Base-by-base conservation (phyloP, 2,113 vertebrate genomes). In the Pionites leucogaster region DNA sequence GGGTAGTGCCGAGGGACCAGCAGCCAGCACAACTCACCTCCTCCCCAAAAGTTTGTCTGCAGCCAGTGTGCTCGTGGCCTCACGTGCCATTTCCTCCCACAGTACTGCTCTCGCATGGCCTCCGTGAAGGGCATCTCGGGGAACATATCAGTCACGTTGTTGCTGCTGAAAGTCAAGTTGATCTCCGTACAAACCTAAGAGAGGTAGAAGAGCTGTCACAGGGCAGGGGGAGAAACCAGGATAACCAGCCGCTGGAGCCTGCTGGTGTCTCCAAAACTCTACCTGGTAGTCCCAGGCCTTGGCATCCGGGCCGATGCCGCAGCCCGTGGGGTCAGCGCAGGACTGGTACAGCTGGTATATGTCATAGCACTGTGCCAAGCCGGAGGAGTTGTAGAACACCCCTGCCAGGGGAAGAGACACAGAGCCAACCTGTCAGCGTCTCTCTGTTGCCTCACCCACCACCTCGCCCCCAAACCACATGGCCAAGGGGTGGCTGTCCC, bases 261-360 rank as follows among this genome's bases (percentile, higher is more conserved):
- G 8, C 2, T 55, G n/a, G 27, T 47, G 39, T 29, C 11, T 37
- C 39, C 13, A 41, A 6, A 6, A 4, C 17, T 6, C 23, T 89
- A 99, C 99, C 99, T 99, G 99, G 89, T 99, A 99, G 97, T 99
- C 99, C 99, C 99, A 99, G 35, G 99, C 99, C 90, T 98, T 62
- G 7, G 99, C 98, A 3, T 98, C 28, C 0, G 88, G 72, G 42
- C 99, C 99, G 0, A 68, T 86, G 68, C 99, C 99, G 0, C 99
- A 99, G 88, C 99, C 99, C 0, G 99, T 99, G 60, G 99, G 99
- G 93, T 99, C 99, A 0, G 99, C 98, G 53, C 99, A 99, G 85
- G 98, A 91, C 70, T 90, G 95, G 92, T 98, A 99, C 77, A 98
- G 96, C 44, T 8, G 93, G 92, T 99, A 99, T 46, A 99, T 95